Evolutionary conservation across 2,113 vertebrate genomes (phyloP).

Genomic region (Pelmatolapia mariae): DNA sequence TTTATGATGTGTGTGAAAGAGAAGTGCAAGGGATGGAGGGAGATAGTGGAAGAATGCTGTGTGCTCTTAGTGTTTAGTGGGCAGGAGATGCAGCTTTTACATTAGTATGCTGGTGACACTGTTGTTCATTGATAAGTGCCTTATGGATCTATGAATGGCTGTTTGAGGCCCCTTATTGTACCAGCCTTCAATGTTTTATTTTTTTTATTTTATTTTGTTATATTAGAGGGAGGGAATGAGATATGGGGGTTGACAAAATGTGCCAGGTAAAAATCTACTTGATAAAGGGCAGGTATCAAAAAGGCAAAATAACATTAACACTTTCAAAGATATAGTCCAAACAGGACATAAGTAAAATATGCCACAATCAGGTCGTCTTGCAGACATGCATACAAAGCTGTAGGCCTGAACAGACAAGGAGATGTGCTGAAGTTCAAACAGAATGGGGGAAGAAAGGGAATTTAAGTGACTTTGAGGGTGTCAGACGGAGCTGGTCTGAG

Average conservation of each 20-base stretch:
- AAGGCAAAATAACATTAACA: not conserved
- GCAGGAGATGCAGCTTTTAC: not conserved
- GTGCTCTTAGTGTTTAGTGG: not conserved
- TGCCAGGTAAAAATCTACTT: not conserved
- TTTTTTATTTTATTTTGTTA: not conserved
- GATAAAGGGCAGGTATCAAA: not conserved
- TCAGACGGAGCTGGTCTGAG: not conserved
- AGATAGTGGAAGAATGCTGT: not conserved
- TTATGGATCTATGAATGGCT: not conserved
- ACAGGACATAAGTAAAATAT: not conserved
- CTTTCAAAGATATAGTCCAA: not conserved
- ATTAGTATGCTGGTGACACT: conserved; percentile 14
- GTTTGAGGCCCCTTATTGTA: not conserved
- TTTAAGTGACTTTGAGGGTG: not conserved
- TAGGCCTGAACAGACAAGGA: not conserved
- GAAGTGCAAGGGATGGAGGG: not conserved
- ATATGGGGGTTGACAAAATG: not conserved
- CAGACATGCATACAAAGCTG: not conserved
- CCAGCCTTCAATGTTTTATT: not conserved
- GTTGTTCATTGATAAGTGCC: conserved; percentile 8
- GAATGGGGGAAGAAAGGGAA: not conserved
- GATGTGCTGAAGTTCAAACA: not conserved
- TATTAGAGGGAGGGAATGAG: not conserved
- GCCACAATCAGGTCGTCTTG: not conserved
- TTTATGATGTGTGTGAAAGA: not conserved